Evolutionary conservation across 2,888 invertebrate species (phyloP).

Genomic region (Diarsia brunnea): DNA sequence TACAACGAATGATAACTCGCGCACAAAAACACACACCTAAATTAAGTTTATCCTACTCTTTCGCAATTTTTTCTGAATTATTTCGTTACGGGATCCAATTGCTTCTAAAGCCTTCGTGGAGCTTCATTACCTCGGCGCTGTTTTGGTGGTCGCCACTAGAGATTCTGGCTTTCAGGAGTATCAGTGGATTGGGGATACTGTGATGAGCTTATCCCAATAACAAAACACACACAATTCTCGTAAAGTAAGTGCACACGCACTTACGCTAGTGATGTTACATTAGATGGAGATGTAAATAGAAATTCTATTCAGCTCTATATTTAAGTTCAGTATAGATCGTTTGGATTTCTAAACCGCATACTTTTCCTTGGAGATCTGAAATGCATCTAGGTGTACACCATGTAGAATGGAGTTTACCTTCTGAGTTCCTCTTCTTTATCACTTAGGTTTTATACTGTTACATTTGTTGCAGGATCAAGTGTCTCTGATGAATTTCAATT

Average conservation of each 20-base stretch:
- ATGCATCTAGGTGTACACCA: background rate
- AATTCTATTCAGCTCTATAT: no score
- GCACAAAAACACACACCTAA: background rate
- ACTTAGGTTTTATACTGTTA: conserved; percentile 41
- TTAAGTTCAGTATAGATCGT: no score
- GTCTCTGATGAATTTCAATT: conserved; percentile 39
- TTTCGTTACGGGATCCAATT: background rate
- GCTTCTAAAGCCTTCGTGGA: background rate
- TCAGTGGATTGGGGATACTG: background rate
- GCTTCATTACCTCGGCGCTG: background rate
- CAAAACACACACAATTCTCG: background rate
- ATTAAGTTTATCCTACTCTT: background rate
- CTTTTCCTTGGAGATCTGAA: no score
- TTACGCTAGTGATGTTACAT: no score
- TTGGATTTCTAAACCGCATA: no score
- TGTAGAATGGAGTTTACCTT: background rate
- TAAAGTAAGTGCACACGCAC: no score
- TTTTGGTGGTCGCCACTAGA: background rate
- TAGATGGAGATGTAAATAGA: no score
- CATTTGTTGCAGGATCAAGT: conserved; percentile 47
- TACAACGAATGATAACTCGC: no score
- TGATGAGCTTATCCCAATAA: background rate
- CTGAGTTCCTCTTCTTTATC: background rate
- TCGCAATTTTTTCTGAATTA: background rate
- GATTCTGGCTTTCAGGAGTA: background rate